Conservation (phyloP, 2,888 invertebrate genomes). For the Ornithoptera priamus region DNA sequence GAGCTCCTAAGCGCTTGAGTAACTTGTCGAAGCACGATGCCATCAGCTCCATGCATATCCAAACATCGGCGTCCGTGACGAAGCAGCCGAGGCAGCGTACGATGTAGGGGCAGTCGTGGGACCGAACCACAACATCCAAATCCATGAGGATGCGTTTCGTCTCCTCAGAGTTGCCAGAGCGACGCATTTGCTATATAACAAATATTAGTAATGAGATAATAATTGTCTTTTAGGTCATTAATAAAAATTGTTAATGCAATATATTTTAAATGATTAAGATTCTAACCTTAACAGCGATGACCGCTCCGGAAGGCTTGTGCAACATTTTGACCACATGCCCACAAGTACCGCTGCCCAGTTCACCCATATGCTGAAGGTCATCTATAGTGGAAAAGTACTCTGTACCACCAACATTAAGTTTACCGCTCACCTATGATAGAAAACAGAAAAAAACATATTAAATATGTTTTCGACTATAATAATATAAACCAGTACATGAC, state of each 20-base stretch:
- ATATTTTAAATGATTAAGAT: no score
- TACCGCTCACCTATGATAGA: slow-evolving; percentile 85
- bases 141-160: slow-evolving; percentile 99
- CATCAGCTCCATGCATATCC: slow-evolving; percentile 99
- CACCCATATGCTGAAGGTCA: slow-evolving; percentile 91
- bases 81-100: slow-evolving; percentile 99
- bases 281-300: slow-evolving; percentile 94
- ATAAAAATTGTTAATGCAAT: no score
- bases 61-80: slow-evolving; percentile 97
- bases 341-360: slow-evolving; percentile 96
- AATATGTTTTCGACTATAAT: no score
- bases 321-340: slow-evolving; percentile 98
- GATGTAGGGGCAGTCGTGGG: slow-evolving; percentile 97
- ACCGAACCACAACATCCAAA: slow-evolving; percentile 97
- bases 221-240: no score
- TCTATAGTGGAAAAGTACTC: slow-evolving; percentile 90
- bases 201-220: not conserved
- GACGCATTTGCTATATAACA: slow-evolving; percentile 92
- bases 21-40: slow-evolving; percentile 99
- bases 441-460: not conserved
- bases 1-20: slow-evolving; percentile 89
- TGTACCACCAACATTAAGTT: slow-evolving; percentile 89
- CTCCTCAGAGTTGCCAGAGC: slow-evolving; percentile 97
- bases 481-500: no score
- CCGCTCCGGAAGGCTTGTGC: slow-evolving; percentile 90